Conservation (phyloP, 2,113 vertebrate species). For the Hemichromis elongatus region DNA sequence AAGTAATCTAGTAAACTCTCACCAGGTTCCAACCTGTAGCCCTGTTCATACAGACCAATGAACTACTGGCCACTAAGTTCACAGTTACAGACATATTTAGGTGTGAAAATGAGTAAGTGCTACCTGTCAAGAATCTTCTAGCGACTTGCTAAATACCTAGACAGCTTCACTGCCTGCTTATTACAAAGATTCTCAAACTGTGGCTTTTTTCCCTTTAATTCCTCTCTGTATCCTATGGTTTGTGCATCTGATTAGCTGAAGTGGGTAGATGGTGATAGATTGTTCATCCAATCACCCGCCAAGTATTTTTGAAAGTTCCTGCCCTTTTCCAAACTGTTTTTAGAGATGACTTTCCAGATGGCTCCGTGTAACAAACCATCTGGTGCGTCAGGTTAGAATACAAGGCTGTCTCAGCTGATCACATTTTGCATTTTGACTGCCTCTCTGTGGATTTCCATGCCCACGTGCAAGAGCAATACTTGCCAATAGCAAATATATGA, state of each 20-base stretch:
- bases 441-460: not conserved
- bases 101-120: not conserved
- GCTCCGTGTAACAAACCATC: not conserved
- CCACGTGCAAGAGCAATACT: not conserved
- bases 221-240: not conserved
- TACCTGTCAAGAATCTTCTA: not conserved
- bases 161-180: not conserved
- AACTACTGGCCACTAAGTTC: not conserved
- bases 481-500: not conserved
- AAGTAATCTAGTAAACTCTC: not conserved
- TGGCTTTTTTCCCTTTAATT: not conserved
- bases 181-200: not conserved
- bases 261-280: not conserved
- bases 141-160: not conserved
- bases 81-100: not conserved
- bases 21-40: not conserved
- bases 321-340: not conserved
- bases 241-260: not conserved
- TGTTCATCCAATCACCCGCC: not conserved
- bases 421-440: not conserved
- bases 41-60: not conserved
- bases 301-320: not conserved
- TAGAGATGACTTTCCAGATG: not conserved
- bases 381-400: not conserved
- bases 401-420: slow-evolving; percentile 9